These are phyloP conservation scores for Antechinus flavipes DNA, from an alignment of 2,113 vertebrate genomes.

Conservation along the genomic window DNA sequence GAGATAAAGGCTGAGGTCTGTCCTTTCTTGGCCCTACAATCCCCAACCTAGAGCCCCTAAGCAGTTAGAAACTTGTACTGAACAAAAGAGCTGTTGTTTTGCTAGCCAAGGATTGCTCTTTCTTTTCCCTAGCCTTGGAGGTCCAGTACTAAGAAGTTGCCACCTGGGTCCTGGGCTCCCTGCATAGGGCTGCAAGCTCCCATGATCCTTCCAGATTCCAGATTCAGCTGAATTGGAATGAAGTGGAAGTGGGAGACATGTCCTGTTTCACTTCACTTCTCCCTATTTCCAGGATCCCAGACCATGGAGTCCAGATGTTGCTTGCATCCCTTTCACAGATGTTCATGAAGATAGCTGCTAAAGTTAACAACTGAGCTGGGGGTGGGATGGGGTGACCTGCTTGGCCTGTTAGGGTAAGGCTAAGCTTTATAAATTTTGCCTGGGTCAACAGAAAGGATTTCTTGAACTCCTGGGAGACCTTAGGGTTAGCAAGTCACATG, in stretches of 20 bases:
- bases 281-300: neutral
- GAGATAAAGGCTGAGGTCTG: neutral
- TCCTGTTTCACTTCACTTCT: neutral
- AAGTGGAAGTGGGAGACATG: neutral
- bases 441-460: neutral
- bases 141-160: neutral
- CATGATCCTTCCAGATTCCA: neutral
- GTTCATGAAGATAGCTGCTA: neutral
- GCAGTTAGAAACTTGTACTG: neutral
- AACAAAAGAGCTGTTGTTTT: neutral
- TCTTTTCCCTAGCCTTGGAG: neutral
- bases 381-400: neutral
- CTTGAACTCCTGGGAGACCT: neutral
- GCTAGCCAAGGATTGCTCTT: neutral
- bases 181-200: neutral
- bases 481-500: neutral
- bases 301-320: neutral
- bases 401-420: neutral
- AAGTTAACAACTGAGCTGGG: neutral
- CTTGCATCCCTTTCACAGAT: neutral
- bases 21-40: neutral
- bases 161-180: neutral
- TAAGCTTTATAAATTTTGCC: neutral
- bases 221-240: neutral
- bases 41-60: neutral